phyloP scores from a whole-genome alignment of 2,888 invertebrate genomes.

The Fragum whitleyi region DNA sequence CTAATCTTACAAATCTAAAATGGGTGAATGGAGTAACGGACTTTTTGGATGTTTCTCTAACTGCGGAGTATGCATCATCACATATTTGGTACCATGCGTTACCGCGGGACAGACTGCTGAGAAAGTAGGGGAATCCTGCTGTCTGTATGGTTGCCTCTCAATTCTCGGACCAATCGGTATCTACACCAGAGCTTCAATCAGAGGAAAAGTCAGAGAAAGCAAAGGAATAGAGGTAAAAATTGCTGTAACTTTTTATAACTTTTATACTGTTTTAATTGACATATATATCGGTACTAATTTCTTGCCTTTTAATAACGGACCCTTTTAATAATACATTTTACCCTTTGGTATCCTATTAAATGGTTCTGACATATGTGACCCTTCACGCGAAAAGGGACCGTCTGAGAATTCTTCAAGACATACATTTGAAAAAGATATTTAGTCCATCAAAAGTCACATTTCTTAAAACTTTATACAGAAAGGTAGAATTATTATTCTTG shows the following conservation, averaged over 20 bases:
- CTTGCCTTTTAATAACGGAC: too few species aligned
- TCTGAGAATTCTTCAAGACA: too few species aligned
- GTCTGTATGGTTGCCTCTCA: slow-evolving; percentile 65
- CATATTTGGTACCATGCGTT: slow-evolving; percentile 73
- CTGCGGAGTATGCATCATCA: slow-evolving; percentile 70
- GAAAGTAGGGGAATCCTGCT: slow-evolving; percentile 72
- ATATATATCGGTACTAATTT: not conserved
- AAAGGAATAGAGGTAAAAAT: slow-evolving; percentile 73
- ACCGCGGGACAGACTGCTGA: slow-evolving; percentile 75
- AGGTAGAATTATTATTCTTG: too few species aligned
- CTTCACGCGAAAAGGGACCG: too few species aligned
- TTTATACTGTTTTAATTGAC: not conserved
- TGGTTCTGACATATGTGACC: too few species aligned
- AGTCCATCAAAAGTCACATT: too few species aligned
- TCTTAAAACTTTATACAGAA: too few species aligned
- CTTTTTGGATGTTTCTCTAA: slow-evolving; percentile 74
- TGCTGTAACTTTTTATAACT: slow-evolving; percentile 4
- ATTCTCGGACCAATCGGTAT: slow-evolving; percentile 66
- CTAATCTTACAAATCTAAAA: slow-evolving; percentile 40
- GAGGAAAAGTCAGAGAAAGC: slow-evolving; percentile 70
- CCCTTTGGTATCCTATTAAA: too few species aligned
- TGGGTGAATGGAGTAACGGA: slow-evolving; percentile 72
- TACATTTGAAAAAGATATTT: too few species aligned
- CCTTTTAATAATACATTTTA: too few species aligned
- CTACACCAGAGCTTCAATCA: slow-evolving; percentile 67